Percentiles rank a stretch among this genome's conserved stretches.
Evolutionary conservation across 92 coral and sea anemone genomes (phyloP).

Genomic region (Porites cylindrica): DNA sequence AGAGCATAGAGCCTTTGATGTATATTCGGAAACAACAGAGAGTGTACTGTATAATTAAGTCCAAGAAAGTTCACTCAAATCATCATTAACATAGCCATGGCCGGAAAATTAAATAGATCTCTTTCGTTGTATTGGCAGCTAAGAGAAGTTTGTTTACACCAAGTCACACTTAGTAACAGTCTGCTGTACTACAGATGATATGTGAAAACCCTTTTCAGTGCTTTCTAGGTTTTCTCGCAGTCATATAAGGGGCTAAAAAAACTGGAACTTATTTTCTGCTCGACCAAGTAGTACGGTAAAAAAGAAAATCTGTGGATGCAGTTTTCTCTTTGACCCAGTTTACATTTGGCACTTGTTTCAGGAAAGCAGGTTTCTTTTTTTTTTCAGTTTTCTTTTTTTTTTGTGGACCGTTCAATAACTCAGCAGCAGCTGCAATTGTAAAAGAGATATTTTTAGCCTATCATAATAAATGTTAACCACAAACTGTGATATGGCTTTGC

Average conservation of each 20-base stretch:
- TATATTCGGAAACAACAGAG: not conserved
- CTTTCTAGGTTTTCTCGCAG: not conserved
- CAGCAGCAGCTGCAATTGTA: not conserved
- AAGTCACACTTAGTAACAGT: conserved; percentile 9
- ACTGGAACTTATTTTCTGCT: no score
- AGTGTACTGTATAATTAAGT: not conserved
- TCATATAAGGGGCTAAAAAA: no score
- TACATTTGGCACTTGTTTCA: not conserved
- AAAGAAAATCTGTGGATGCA: no score
- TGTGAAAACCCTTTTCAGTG: not conserved
- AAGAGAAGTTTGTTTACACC: not conserved
- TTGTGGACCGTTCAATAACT: conserved; percentile 8
- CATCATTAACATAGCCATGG: not conserved
- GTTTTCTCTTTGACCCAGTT: no score
- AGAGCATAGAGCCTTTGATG: not conserved
- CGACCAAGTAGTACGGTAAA: no score
- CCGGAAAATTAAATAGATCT: conserved; percentile 15
- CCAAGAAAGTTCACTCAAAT: conserved; percentile 6
- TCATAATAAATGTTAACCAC: not conserved
- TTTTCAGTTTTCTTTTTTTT: not conserved
- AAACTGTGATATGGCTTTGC: not conserved
- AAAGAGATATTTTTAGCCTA: not conserved
- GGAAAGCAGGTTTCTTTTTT: no score
- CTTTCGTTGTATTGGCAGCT: not conserved
- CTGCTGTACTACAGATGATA: not conserved